phyloP scores from a whole-genome alignment of 2,797 vertebrate genomes.

The Channa striata region DNA sequence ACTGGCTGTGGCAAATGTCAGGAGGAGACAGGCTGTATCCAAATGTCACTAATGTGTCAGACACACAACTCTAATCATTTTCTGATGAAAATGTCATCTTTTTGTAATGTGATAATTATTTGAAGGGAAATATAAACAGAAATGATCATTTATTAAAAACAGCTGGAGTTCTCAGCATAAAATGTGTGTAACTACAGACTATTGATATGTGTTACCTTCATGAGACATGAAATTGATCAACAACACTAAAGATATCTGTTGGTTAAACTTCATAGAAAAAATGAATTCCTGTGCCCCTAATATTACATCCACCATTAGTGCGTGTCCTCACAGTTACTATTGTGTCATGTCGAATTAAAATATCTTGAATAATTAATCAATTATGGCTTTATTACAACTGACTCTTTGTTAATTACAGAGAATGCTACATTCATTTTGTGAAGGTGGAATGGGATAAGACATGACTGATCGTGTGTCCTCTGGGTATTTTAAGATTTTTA shows the following conservation, averaged over 20 bases:
- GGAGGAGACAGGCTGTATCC: slow-evolving; percentile 50
- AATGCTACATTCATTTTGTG: slow-evolving; percentile 30
- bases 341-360: slow-evolving; percentile 46
- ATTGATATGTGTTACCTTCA: neutral
- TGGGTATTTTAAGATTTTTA: slow-evolving; percentile 18
- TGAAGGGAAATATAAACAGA: slow-evolving; percentile 24
- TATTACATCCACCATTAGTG: slow-evolving; percentile 29
- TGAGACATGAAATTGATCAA: neutral
- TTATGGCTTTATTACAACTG: slow-evolving; percentile 42
- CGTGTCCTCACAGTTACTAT: slow-evolving; percentile 5
- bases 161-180: neutral
- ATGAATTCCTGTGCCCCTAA: slow-evolving; percentile 6
- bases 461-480: slow-evolving; percentile 26
- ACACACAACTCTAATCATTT: slow-evolving; percentile 29
- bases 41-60: slow-evolving; percentile 66
- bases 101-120: slow-evolving; percentile 28
- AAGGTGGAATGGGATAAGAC: neutral
- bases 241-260: neutral
- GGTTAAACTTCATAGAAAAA: neutral
- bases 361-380: slow-evolving; percentile 56
- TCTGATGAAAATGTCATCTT: slow-evolving; percentile 54
- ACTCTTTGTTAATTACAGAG: slow-evolving; percentile 36
- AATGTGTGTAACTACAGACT: neutral
- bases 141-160: neutral
- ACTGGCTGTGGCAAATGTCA: slow-evolving; percentile 64